Conservation (phyloP, 2,888 invertebrate species). For the Pogonocherus hispidulus region DNA sequence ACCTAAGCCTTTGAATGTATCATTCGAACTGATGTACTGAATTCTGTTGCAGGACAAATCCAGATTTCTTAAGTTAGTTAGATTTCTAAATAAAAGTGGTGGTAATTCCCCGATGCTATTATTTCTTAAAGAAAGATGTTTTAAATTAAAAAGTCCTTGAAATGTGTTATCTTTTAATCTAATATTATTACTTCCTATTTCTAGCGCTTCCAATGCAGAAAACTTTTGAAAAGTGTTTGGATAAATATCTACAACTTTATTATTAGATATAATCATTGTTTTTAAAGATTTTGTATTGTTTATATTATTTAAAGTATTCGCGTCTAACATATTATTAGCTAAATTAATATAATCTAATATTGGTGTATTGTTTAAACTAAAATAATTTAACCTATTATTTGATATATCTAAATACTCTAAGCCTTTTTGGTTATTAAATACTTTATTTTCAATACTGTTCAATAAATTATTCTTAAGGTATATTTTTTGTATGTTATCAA, state of each 20-base stretch:
- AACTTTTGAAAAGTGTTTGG: constrained; percentile 44
- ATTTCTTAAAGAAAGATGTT: constrained; percentile 52
- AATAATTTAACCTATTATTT: constrained; percentile 47
- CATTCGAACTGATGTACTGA: constrained; percentile 36
- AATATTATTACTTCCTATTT: constrained; percentile 56
- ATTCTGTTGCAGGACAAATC: constrained; percentile 61
- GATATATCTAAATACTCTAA: constrained; percentile 53
- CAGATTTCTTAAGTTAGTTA: constrained; percentile 54
- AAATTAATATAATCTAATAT: constrained; percentile 56
- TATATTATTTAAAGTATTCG: constrained; percentile 38
- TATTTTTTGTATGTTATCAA: constrained; percentile 48
- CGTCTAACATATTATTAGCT: constrained; percentile 51
- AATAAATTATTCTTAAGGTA: constrained; percentile 48
- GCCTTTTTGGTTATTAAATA: constrained; percentile 46
- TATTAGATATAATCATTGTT: constrained; percentile 50
- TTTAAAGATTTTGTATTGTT: constrained; percentile 44
- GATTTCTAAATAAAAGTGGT: constrained; percentile 50
- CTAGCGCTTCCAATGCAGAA: constrained; percentile 47
- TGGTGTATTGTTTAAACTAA: constrained; percentile 48
- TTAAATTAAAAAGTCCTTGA: constrained; percentile 47
- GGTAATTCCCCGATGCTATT: constrained; percentile 57
- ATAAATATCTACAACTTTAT: constrained; percentile 48
- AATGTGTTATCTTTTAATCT: constrained; percentile 49
- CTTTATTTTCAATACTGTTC: constrained; percentile 40
- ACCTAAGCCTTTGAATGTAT: constrained; percentile 52